Base-by-base conservation (phyloP, 2,113 vertebrate genomes). In the Oryzias melastigma region DNA sequence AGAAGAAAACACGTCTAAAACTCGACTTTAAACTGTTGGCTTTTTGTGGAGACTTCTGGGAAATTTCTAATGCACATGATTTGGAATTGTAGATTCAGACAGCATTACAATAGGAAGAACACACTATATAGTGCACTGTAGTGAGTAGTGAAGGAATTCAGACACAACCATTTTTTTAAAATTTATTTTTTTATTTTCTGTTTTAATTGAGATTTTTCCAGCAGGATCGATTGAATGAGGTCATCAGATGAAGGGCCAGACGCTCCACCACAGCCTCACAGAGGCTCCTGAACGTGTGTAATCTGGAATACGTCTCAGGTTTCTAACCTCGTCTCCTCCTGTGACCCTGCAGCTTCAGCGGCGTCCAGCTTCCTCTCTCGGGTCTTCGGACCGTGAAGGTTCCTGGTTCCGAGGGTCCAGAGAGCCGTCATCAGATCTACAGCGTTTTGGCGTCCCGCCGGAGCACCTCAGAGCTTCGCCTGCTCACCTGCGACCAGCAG, bases 311-410 rank as follows among this genome's bases (percentile, higher is more conserved):
- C 29, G n/a, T 54, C n/a, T 49, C 20, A 25, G 29, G 49, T 4
- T 14, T n/a, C 20, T 69, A 59, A 78, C 18, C 8, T 5, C 0
- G 0, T 4, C 13, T 67, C 5, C 52, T 8, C 61, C 57, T 7
- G 15, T 73, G 35, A 35, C 7, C 46, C 3, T 71, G 19, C 66
- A 92, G 91, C 40, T 77, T 91, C 71, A 64, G 47, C 5, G 62
- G 74, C 19, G 15, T 90, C 48, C 72, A 81, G 65, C 49, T 93
- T 15, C 80, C 89, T 1, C 82, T 92, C 24, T 84, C 84, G 4
- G 88, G 92, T 29, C 59, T 91, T 17, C 72, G 87, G 60, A 82
- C 61, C 4, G 1, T 92, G 45, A 78, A 76, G 62, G 72, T 85
- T 52, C 68, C 53, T 22, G 2, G 49, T 3, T 42, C 50, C 4